Conservation (phyloP, 2,113 vertebrate species). For the Dromaius novaehollandiae region DNA sequence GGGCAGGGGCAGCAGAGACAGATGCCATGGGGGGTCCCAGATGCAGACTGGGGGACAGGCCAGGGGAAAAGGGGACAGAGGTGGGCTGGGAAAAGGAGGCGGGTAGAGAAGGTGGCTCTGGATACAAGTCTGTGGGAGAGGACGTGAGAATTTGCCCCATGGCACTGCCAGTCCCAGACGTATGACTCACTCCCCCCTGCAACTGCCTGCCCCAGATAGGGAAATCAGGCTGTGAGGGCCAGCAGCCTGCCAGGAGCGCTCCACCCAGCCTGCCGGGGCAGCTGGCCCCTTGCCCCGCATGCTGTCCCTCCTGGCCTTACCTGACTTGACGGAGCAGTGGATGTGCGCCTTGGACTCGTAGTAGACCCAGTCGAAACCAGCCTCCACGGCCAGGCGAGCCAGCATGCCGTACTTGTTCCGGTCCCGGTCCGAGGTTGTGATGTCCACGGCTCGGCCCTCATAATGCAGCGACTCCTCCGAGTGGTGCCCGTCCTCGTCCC, state of each 20-base stretch:
- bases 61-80: neutral
- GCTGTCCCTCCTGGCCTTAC: slow-evolving; percentile 72
- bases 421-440: slow-evolving; percentile 93
- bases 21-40: fast-evolving
- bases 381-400: slow-evolving; percentile 90
- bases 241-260: neutral
- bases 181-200: neutral
- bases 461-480: slow-evolving; percentile 92
- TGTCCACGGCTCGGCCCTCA: slow-evolving; percentile 90
- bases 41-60: neutral
- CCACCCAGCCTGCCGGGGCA: neutral
- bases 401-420: slow-evolving; percentile 93
- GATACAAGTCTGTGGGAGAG: neutral
- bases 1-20: neutral
- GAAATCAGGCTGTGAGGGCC: neutral
- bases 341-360: slow-evolving; percentile 93
- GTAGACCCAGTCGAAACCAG: slow-evolving; percentile 95
- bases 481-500: slow-evolving; percentile 94
- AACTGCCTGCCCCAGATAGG: neutral
- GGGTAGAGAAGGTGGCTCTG: neutral
- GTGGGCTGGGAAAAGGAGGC: neutral
- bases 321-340: slow-evolving; percentile 96
- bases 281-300: slow-evolving; percentile 4
- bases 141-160: neutral
- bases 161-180: neutral